Base-by-base conservation (phyloP, 2,113 vertebrate species). In the Cyanocitta stelleri region DNA sequence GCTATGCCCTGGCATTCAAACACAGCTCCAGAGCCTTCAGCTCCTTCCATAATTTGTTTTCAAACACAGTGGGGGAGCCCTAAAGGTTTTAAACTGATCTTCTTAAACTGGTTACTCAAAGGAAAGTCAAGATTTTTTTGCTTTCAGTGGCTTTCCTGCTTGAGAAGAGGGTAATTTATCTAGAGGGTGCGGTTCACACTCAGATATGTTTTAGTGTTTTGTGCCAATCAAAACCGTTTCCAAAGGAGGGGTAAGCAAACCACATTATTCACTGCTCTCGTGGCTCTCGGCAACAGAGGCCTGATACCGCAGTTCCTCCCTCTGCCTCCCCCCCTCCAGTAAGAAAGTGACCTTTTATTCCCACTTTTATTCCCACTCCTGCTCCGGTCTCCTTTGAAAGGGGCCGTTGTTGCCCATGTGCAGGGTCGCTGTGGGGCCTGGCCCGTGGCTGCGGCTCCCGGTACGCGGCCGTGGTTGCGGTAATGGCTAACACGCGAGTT, bases 381-480 rank as follows among this genome's bases (percentile, higher is more conserved):
- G 11, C 41, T 9, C 11, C 48, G 3, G 33, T 10, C 33, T 33
- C 33, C 51, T 16, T 3, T 41, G 69, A 30, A 52, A 54, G 54
- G 5, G n/a, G 5, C n/a, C 6, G 0, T 58, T 22, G 3, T 4
- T 30, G 1, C 5, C 46, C 37, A 21, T 4, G 19, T 10, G 44
- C 51, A 8, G 13, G 39, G 39, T 13, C 39, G 12, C 66, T 5
- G 1, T 3, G 11, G 35, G 35, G 35, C 35, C 35, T 37, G 35
- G 35, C 35, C 35, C 35, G 35, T 37, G 35, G 35, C 35, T 37
- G 35, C 35, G 35, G 9, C 22, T 58, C 33, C 30, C 24, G 13
- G 6, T 14, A 3, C 1, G 5, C 3, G 10, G 21, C 13, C 41
- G 4, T 33, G 48, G 13, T 24, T 58, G 21, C 17, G 51, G 1